Base-by-base conservation (phyloP, 2,888 invertebrate genomes). In the Acrobasis consociella region DNA sequence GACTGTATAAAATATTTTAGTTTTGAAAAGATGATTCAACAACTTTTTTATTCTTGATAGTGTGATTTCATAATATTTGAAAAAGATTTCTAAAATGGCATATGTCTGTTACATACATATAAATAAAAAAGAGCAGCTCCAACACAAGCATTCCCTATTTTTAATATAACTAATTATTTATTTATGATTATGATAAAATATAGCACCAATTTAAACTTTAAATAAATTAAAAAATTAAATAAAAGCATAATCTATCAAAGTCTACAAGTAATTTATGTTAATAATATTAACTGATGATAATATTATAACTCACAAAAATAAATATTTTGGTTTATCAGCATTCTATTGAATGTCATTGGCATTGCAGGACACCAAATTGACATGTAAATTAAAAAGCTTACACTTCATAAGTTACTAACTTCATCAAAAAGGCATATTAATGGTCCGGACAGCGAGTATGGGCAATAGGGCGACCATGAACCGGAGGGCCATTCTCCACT, bases 371-470 rank as follows among this genome's bases (percentile, higher is more conserved):
- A 81, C 76, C 72, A 75, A 81, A 77, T 77, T 78, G 77, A 83
- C 80, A 76, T 78, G 78, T 77, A 77, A 79, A 73, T 75, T 67
- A 77, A 81, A 79, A 85, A 83, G 83, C 85, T 80, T 79, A 75
- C 71, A 77, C 71, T 74, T 73, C 55, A 78, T 76, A 31, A 72
- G 70, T 75, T 65, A 72, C 75, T 77, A 81, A 46, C 68, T 67
- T 69, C 64, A 65, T 70, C 64, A 70, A 72, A 75, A 78, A 77
- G 72, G 73, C 73, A 75, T 81, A 93, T 93, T 93, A 94, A 87
- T 94, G 93, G 76, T 96, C 94, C 50, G 97, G 97, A 85, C 96
- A 96, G 72, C 95, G 94, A 65, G 97, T 97, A 69, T 96, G 96
- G 69, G 94, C 93, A 79, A 97, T 95, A 70, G 94, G 92, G 69